phyloP scores from a whole-genome alignment of 92 coral and sea anemone genomes.

The Anthopleura xanthogrammica region DNA sequence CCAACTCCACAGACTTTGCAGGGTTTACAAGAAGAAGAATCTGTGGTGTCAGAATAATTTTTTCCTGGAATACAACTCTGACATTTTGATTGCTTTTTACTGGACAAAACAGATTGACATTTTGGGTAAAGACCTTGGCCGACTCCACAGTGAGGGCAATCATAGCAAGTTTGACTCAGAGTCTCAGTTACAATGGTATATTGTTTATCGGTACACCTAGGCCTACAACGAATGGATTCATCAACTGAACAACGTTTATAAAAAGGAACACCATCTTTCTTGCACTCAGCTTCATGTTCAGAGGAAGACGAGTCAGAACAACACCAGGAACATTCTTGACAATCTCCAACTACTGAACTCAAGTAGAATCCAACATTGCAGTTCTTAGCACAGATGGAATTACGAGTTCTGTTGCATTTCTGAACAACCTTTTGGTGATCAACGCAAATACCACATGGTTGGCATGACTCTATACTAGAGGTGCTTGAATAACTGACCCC shows the following conservation, averaged over 20 bases:
- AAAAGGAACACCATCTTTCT: constrained; percentile 43
- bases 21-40: constrained; percentile 36
- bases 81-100: constrained; percentile 25
- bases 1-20: constrained; percentile 59
- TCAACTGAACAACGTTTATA: constrained; percentile 57
- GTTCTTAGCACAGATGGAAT: constrained; percentile 45
- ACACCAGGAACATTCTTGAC: constrained; percentile 68
- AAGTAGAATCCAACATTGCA: constrained; percentile 53
- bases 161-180: constrained; percentile 28
- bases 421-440: constrained; percentile 29
- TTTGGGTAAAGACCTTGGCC: constrained; percentile 47
- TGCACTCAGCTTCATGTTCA: constrained; percentile 32
- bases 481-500: constrained; percentile 53
- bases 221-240: constrained; percentile 26
- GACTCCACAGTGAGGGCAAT: constrained; percentile 39
- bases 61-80: constrained; percentile 44
- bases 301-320: constrained; percentile 30
- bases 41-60: constrained; percentile 45
- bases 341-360: constrained; percentile 42
- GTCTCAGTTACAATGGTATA: constrained; percentile 29
- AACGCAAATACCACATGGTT: constrained; percentile 55
- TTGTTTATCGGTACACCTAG: constrained; percentile 41
- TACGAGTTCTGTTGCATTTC: constrained; percentile 49
- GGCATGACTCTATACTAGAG: constrained; percentile 32
- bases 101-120: constrained; percentile 42